Percentiles rank a stretch among this genome's conserved stretches.
Conservation (phyloP, 2,888 invertebrate species). For the Hydrotaea cyrtoneurina region DNA sequence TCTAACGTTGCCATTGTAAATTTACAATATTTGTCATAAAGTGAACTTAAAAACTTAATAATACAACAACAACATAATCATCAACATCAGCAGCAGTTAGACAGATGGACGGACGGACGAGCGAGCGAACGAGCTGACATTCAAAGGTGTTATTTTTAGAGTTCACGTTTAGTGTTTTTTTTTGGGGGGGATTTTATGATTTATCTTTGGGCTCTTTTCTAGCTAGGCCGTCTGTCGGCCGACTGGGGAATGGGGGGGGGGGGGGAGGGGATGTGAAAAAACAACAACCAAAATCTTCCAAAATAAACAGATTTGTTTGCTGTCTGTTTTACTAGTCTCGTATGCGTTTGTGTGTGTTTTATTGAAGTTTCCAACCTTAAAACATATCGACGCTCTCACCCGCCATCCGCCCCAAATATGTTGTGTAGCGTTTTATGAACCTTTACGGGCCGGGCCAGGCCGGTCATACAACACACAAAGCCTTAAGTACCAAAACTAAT, state of each 20-base stretch:
- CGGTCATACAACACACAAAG: neutral
- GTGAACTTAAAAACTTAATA: constrained; percentile 61
- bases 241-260: neutral
- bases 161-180: constrained; percentile 14
- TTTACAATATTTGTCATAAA: constrained; percentile 59
- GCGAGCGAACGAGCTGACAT: constrained; percentile 24
- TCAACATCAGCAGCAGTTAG: neutral
- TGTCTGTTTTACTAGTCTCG: constrained; percentile 29
- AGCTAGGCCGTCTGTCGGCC: neutral
- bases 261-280: constrained; percentile 5
- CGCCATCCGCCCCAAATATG: neutral
- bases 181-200: constrained; percentile 33
- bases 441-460: neutral
- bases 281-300: constrained; percentile 61
- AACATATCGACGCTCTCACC: neutral
- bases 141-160: constrained; percentile 64
- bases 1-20: neutral
- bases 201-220: constrained; percentile 15
- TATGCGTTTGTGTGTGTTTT: neutral
- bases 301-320: constrained; percentile 65
- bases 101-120: neutral
- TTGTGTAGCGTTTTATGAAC: neutral
- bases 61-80: constrained; percentile 11
- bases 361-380: constrained; percentile 10
- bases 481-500: constrained; percentile 19